Evolutionary conservation across 2,113 vertebrate genomes (phyloP).

Genomic region (Gulo gulo): DNA sequence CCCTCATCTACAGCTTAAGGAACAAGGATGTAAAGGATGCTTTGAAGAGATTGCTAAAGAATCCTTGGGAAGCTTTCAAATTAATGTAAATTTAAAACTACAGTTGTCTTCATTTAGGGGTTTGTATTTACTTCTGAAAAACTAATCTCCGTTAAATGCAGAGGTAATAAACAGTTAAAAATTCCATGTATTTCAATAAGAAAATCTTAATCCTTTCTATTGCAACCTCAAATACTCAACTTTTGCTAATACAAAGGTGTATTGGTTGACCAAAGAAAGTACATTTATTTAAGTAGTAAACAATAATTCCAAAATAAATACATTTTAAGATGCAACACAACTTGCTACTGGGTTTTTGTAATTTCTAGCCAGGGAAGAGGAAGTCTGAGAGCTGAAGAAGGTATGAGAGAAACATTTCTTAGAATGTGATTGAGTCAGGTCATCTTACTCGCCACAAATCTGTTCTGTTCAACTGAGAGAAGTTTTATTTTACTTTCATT

Average conservation of each 20-base stretch:
- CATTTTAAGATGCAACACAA: background rate
- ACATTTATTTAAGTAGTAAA: background rate
- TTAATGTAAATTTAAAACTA: background rate
- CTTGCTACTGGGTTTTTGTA: background rate
- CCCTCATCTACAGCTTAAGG: slow-evolving; percentile 70
- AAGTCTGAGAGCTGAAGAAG: rapidly evolving
- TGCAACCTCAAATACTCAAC: background rate
- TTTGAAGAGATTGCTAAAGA: slow-evolving; percentile 10
- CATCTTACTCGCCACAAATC: no score
- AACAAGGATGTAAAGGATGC: slow-evolving; percentile 64
- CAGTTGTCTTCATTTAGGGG: background rate
- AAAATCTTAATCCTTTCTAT: background rate
- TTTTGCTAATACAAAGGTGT: background rate
- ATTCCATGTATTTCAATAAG: background rate
- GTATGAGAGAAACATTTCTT: background rate
- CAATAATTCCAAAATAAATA: background rate
- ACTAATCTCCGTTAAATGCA: background rate
- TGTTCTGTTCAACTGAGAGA: background rate
- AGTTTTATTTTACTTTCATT: background rate
- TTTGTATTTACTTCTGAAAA: background rate
- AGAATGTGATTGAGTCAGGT: no score
- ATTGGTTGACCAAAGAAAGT: background rate
- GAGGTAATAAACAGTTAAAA: background rate
- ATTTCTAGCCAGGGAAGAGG: background rate
- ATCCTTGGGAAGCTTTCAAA: background rate